Conservation (phyloP, 2,888 invertebrate genomes). For the Argyra leucocephala region DNA sequence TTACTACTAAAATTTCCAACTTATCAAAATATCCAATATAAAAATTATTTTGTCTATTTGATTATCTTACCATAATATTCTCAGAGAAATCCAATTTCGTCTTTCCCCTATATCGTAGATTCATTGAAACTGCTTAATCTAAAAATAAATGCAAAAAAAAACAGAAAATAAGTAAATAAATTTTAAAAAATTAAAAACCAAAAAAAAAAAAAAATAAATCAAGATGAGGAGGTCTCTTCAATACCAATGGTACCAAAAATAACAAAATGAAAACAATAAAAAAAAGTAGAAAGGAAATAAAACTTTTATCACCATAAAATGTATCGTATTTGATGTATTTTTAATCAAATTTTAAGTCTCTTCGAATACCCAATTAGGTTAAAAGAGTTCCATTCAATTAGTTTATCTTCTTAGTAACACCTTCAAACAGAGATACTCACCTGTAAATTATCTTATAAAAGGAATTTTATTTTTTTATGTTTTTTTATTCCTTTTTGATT, state of each 20-base stretch:
- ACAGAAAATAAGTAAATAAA: neutral
- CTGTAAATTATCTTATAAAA: neutral
- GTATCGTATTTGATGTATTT: constrained; percentile 11
- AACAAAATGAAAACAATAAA: neutral
- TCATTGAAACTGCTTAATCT: too few relatives aligned
- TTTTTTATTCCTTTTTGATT: neutral
- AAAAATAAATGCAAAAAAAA: too few relatives aligned
- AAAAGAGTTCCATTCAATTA: constrained; percentile 26
- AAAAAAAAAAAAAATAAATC: neutral
- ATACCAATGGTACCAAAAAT: neutral
- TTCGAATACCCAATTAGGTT: constrained; percentile 13
- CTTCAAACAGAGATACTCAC: constrained; percentile 18
- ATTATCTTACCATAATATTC: too few relatives aligned
- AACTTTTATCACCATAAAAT: neutral
- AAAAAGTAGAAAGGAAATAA: neutral
- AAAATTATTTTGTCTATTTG: too few relatives aligned
- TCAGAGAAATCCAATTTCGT: too few relatives aligned
- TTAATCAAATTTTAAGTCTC: constrained; percentile 13
- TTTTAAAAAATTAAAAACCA: neutral
- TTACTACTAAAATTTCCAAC: too few relatives aligned
- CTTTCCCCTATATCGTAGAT: too few relatives aligned
- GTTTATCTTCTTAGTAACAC: constrained; percentile 28
- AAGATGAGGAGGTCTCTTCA: neutral
- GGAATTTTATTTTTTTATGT: neutral
- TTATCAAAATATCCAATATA: too few relatives aligned